Evolutionary conservation across 2,797 vertebrate genomes (phyloP), one percentile per base, ranked within the genome.

Genomic region (Darevskia nairensis): DNA sequence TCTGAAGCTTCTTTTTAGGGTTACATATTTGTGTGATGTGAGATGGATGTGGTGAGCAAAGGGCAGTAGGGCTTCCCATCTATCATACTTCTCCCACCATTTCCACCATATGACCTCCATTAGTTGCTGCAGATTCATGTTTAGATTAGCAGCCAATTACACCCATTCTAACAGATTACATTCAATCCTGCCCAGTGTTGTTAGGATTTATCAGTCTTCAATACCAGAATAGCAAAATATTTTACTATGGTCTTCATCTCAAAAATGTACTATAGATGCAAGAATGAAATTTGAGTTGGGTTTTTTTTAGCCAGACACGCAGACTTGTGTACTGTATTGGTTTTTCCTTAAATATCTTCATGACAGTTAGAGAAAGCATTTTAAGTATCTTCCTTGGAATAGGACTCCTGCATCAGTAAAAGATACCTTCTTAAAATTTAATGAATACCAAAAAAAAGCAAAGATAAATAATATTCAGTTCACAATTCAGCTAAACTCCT

Each of bases 11-110:
- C 84, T 87, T 86, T 7, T 7, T 78, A 92, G 27, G 84, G 83
- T 32, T 89, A 74, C 13, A 84, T 87, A 89, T 92, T 82, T 72
- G 9, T 76, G 55, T 80, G 82, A 89, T 88, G 74, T 77, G 39
- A 89, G 50, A 46, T 64, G 50, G 84, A 69, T 41, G 46, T 79
- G 68, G 61, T 82, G n/a, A 86, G 35, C 35, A 15, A 87, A 88
- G 35, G 72, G 35, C 69, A 83, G 11, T 27, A 15, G 3, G 77
- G 15, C 61, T 88, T 91, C 72, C n/a, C 2, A 66, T 77, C 29
- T 91, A 35, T n/a, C 27, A 85, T 87, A 66, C 9, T 79, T 41
- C 8, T 89, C 80, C 44, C 7, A 86, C 46, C 3, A 44, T n/a
- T 88, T 86, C 27, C 35, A 66, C 90, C 81, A 84, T 44, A 13